A percentile compares a stretch with the other conserved stretches of the same genome.
Evolutionary conservation across 2,113 vertebrate genomes (phyloP).

Genomic region (Chinchilla lanigera): DNA sequence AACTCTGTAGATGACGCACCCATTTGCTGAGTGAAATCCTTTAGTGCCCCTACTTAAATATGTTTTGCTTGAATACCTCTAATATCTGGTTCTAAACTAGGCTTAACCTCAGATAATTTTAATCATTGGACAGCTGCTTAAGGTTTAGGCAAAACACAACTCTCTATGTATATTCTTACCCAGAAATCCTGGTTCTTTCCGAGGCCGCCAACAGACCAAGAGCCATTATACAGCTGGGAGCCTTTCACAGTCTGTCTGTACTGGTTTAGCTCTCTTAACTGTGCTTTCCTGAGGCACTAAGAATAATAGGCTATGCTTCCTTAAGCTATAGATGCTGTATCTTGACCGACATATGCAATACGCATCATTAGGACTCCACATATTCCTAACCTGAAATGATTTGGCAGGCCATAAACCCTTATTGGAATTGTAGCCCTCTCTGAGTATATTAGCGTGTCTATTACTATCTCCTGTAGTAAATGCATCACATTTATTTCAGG

Average conservation of each 20-base stretch:
- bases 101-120: background rate
- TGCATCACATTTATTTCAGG: conserved; percentile 50
- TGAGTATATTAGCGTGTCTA: conserved; percentile 30
- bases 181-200: background rate
- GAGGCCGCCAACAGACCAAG: no score
- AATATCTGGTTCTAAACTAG: background rate
- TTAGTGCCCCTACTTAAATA: background rate
- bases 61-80: background rate
- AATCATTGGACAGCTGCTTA: background rate
- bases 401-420: conserved; percentile 28
- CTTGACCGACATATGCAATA: conserved; percentile 13
- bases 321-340: background rate
- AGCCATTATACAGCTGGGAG: background rate
- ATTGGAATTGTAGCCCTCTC: background rate
- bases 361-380: background rate
- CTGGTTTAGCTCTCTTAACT: background rate
- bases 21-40: background rate
- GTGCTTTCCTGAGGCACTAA: background rate
- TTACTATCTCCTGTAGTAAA: conserved; percentile 63
- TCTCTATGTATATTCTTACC: background rate
- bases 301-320: background rate
- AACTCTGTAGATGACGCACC: background rate
- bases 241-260: background rate
- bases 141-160: background rate
- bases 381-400: background rate